Evolutionary conservation across 2,888 invertebrate genomes (phyloP), one percentile per base, ranked within the genome.

Genomic region (Apotomis betuletana): DNA sequence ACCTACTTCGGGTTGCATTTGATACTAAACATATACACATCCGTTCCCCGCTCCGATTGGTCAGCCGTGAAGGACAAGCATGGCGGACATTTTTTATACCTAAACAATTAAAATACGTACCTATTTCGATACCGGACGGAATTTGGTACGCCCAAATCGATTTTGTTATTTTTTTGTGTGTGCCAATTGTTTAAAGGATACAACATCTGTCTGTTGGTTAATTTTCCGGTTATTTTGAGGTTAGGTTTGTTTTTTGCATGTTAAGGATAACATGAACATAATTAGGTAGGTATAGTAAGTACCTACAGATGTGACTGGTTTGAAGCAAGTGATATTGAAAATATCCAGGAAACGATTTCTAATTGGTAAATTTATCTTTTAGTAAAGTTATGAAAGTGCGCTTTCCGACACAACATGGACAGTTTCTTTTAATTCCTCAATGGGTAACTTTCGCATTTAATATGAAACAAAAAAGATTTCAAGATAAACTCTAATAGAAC

Each of bases 1-100:
- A 62, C 27, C 27, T 27, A 27, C 13, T 57, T 57, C 36, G 49
- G 46, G 46, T 65, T 12, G n/a, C 44, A 64, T 12, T 13, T 61
- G 12, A 62, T 61, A 54, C 60, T 44, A 38, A 62, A 57, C 55
- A 46, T 44, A 44, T 59, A 67, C 49, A 62, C 54, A 36, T 62
- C 71, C 67, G 49, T 67, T 67, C 70, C 36, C 65, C 76, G 77
- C 77, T 68, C 76, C 68, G 80, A 84, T 84, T 84, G 82, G 81
- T 82, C 80, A 80, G 73, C 77, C 86, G 81, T 83, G 86, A 86
- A 86, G 86, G 86, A 75, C 80, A 75, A 46, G 67, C 78, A 82
- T 81, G 81, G 83, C 81, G 77, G 68, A 81, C 74, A 65, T 74
- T 81, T 83, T 85, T 85, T 84, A 81, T 76, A 78, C 77, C 80